Percentiles rank a stretch among this genome's conserved stretches.
These are phyloP conservation scores for Loriculus beryllinus DNA, from an alignment of 2,797 vertebrate species.

Conservation along the genomic window DNA sequence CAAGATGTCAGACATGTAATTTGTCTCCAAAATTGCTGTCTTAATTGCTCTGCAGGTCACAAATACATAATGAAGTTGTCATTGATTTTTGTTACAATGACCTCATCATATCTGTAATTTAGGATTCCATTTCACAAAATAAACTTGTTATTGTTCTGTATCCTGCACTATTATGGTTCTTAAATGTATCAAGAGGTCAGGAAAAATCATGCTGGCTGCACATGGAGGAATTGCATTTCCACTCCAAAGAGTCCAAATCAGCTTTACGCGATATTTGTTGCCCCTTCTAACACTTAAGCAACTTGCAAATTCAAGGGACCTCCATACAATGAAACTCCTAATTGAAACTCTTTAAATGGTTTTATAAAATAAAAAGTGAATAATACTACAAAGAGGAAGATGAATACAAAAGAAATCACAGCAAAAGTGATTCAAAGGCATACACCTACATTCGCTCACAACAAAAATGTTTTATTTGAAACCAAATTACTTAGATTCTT, in stretches of 20 bases:
- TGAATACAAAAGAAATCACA: not conserved
- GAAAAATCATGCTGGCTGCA: not conserved
- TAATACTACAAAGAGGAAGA: not conserved
- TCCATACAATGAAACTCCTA: not conserved
- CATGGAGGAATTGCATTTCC: not conserved
- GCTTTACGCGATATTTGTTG: not conserved
- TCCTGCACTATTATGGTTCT: not conserved
- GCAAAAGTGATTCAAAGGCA: not conserved
- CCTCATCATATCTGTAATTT: conserved; percentile 13
- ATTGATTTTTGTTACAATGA: conserved; percentile 10
- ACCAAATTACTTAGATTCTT: not conserved
- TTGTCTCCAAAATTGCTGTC: not conserved
- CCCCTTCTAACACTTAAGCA: not conserved
- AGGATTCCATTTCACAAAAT: conserved; percentile 35
- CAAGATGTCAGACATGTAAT: not conserved
- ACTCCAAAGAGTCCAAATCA: not conserved
- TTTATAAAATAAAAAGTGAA: not conserved
- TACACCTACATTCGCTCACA: not conserved
- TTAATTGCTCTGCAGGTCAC: not conserved
- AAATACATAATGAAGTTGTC: conserved; percentile 7
- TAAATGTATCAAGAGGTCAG: not conserved
- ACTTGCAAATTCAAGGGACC: not conserved
- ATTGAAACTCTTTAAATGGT: not conserved
- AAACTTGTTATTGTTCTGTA: conserved; percentile 19
- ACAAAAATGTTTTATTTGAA: not conserved